phyloP scores from a whole-genome alignment of 2,888 invertebrate species.

The Ctena decussata region DNA sequence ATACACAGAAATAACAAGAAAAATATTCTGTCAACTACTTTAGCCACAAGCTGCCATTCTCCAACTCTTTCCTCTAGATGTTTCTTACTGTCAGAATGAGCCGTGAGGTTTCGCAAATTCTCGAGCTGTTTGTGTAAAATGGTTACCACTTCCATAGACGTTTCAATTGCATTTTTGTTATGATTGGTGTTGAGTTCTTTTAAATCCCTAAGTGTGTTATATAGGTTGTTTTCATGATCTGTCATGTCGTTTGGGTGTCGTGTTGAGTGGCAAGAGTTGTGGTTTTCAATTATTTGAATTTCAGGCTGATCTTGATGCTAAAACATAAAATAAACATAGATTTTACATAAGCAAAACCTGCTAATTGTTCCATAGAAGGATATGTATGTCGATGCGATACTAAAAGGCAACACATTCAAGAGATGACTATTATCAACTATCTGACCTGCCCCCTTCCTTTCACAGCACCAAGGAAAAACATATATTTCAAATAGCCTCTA shows the following conservation, averaged over 20 bases:
- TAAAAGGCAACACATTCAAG: too few species aligned
- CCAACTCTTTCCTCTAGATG: conserved; percentile 53
- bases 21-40: conserved; percentile 70
- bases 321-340: too few species aligned
- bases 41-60: conserved; percentile 72
- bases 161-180: not conserved
- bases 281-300: not conserved
- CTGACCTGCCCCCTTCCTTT: too few species aligned
- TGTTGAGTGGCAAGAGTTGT: not conserved
- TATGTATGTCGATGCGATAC: too few species aligned
- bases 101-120: conserved; percentile 60
- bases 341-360: too few species aligned
- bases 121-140: conserved; percentile 68
- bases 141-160: conserved; percentile 35
- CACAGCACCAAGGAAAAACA: too few species aligned
- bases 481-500: too few species aligned
- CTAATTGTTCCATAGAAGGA: too few species aligned
- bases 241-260: not conserved
- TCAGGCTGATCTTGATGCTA: not conserved
- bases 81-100: conserved; percentile 52
- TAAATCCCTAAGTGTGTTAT: conserved; percentile 17
- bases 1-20: conserved; percentile 65
- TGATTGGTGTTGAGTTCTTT: not conserved
- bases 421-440: too few species aligned
- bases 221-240: conserved; percentile 24